Base-by-base conservation (phyloP, 2,888 invertebrate species). In the Aproaerema taeniolella region DNA sequence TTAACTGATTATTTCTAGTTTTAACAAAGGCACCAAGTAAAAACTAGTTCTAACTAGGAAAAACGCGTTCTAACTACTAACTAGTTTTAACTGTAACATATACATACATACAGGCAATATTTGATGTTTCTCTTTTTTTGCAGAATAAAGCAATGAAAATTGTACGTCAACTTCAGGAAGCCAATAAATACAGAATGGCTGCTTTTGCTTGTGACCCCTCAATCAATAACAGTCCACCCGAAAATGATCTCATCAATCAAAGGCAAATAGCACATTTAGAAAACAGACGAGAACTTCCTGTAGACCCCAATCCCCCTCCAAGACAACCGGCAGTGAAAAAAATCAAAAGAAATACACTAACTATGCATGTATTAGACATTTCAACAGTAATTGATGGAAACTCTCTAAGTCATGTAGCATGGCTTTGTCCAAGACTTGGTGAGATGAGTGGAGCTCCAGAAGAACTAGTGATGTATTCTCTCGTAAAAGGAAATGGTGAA, bases 401-500 rank as follows among this genome's bases (percentile, higher is more conserved):
- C 42, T 88, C 89, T 39, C 85, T 86, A 12, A 94, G 92, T 31
- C 86, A 87, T 63, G 90, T 90, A 2, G 87, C 89, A 16, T 93
- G 93, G 93, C 73, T 93, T 46, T 90, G 91, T 45, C 88, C 91
- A 49, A 91, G 93, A 55, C 88, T 91, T 46, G 90, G 89, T 11
- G 89, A 92, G 58, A 88, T 90, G 52, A 83, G 79, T 42, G 91
- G 91, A 30, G 91, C 92, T 16, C 97, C 98, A 0, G 95, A 96
- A 66, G 95, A 97, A 66, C 91, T 96, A 34, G 94, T 97, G 50
- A 89, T 97, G 59, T 97, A 97, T 68, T 93, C 96, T 20, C 88
- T 98, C 55, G 93, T 96, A 3, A 91, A 93, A 49, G 98, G 97
- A 9, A 93, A 95, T 65, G 95, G 95, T 8, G 98, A 98, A 85